Percentiles rank a stretch among this genome's conserved stretches.
These are phyloP conservation scores for Tubulanus polymorphus DNA, from an alignment of 2,888 invertebrate genomes.

Conservation along the genomic window DNA sequence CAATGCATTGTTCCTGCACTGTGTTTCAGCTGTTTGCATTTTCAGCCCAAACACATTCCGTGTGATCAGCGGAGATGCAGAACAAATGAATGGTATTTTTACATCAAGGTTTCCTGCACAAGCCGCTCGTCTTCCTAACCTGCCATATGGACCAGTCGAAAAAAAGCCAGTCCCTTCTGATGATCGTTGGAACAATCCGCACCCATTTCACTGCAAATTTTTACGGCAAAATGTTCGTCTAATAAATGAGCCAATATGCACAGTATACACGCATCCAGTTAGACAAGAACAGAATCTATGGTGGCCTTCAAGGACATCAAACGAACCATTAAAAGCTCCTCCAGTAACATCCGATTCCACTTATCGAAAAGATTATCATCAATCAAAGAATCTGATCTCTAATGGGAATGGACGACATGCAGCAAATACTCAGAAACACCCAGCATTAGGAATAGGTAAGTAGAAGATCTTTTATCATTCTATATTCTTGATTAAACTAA, in stretches of 20 bases:
- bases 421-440: conserved; percentile 33
- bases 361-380: conserved; percentile 34
- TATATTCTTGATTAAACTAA: neutral
- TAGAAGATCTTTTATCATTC: conserved; percentile 1
- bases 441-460: conserved; percentile 38
- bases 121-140: conserved; percentile 1
- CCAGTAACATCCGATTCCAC: conserved; percentile 36
- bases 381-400: conserved; percentile 17
- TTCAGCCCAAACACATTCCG: conserved; percentile 47
- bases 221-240: conserved; percentile 41
- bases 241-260: conserved; percentile 46
- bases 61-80: conserved; percentile 42
- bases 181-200: conserved; percentile 35
- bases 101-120: conserved; percentile 19
- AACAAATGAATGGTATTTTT: conserved; percentile 15
- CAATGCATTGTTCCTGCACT: neutral
- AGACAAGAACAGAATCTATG: conserved; percentile 31
- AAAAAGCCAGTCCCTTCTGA: conserved; percentile 27
- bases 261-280: conserved; percentile 34
- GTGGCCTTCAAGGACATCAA: conserved; percentile 38
- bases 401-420: conserved; percentile 29
- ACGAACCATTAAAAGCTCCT: conserved; percentile 29
- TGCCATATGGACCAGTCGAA: conserved; percentile 21
- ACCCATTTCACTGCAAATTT: conserved; percentile 39
- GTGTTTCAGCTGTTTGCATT: conserved; percentile 12